Percentiles rank a stretch among this genome's conserved stretches.
phyloP scores from a whole-genome alignment of 2,888 invertebrate species.

The Andrena chrysosceles region DNA sequence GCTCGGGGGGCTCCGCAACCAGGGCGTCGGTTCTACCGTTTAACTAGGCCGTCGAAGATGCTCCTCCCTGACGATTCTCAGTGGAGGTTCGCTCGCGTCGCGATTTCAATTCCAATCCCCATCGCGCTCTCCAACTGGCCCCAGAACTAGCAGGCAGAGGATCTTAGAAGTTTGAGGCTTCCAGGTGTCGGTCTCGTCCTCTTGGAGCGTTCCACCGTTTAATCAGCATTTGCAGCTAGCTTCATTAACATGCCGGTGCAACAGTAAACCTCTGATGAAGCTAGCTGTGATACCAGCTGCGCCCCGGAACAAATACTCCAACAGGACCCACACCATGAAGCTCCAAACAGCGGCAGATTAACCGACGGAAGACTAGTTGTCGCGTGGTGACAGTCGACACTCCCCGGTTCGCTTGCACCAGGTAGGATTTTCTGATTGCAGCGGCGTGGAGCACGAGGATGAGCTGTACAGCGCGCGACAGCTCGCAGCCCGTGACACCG shows the following conservation, averaged over 20 bases:
- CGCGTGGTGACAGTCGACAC: not conserved
- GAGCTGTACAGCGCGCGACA: constrained; percentile 91
- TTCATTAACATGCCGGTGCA: too few species aligned
- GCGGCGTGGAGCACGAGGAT: constrained; percentile 92
- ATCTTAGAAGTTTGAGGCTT: too few species aligned
- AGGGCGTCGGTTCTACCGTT: constrained; percentile 12
- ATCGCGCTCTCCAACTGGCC: not conserved
- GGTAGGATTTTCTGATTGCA: constrained; percentile 84
- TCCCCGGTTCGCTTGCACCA: constrained; percentile 42
- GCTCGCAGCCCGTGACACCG: constrained; percentile 82
- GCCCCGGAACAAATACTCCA: not conserved
- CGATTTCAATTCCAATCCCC: not conserved
- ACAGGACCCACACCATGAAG: not conserved
- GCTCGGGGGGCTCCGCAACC: constrained; percentile 27
- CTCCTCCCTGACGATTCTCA: constrained; percentile 1
- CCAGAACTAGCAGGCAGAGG: not conserved
- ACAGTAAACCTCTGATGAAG: too few species aligned
- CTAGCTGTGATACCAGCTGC: too few species aligned
- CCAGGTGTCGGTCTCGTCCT: too few species aligned
- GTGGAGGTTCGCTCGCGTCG: not conserved
- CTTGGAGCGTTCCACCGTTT: too few species aligned
- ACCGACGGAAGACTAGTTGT: not conserved
- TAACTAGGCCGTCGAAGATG: constrained; percentile 42
- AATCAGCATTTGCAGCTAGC: too few species aligned
- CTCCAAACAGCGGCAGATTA: not conserved